phyloP scores from a whole-genome alignment of 2,888 invertebrate species.

The Ochropleura plecta region DNA sequence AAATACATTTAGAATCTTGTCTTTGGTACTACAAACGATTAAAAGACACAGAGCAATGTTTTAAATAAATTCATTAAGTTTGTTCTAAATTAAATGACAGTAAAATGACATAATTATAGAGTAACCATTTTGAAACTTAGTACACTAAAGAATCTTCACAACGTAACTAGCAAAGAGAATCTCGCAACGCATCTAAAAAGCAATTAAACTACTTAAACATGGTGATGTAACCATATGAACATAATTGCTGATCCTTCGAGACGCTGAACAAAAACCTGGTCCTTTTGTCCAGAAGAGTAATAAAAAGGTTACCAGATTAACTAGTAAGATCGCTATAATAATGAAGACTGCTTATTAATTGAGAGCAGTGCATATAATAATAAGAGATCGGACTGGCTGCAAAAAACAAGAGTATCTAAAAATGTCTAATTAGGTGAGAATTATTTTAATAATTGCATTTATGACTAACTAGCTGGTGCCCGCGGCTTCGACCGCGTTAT shows the following conservation, averaged over 20 bases:
- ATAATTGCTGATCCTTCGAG: slow-evolving; percentile 40
- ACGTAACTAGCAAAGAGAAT: no score
- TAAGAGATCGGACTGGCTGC: slow-evolving; percentile 1
- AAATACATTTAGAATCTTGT: neutral
- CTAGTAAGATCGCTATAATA: slow-evolving; percentile 50
- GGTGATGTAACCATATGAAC: slow-evolving; percentile 49
- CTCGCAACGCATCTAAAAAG: no score
- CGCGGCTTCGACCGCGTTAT: no score
- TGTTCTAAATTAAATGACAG: neutral
- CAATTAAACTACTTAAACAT: slow-evolving; percentile 24
- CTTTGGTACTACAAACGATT: neutral
- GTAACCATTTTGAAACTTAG: neutral
- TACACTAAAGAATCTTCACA: slow-evolving; percentile 22
- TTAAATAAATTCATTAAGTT: neutral
- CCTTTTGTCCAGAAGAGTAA: slow-evolving; percentile 14
- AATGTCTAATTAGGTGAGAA: slow-evolving; percentile 23
- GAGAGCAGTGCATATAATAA: slow-evolving; percentile 21
- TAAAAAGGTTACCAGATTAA: slow-evolving; percentile 59
- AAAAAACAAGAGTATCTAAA: slow-evolving; percentile 16
- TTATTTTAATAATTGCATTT: slow-evolving; percentile 20
- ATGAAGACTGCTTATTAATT: slow-evolving; percentile 56
- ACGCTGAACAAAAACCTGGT: slow-evolving; percentile 32
- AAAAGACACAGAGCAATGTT: neutral
- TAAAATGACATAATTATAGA: neutral
- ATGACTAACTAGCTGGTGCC: neutral